Percentiles rank a stretch among this genome's conserved stretches.
Conservation (phyloP, 2,797 vertebrate genomes). For the Triplophysa bombifrons region DNA sequence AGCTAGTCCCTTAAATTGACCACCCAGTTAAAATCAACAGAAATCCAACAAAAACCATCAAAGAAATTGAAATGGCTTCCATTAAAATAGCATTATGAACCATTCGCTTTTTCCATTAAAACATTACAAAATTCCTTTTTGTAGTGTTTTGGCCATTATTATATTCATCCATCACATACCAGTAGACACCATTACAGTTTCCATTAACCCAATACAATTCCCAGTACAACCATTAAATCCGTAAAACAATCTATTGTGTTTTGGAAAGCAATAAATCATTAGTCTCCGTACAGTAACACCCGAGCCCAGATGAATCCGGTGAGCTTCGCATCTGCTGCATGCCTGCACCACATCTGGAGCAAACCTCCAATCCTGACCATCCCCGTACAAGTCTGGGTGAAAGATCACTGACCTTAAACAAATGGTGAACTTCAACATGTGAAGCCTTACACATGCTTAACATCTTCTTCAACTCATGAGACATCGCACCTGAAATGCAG, state of each 20-base stretch:
- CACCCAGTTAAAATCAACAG: no score
- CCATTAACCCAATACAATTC: no score
- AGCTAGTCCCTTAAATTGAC: no score
- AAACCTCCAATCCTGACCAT: not conserved
- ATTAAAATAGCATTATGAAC: no score
- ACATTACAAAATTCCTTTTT: no score
- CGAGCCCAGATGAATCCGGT: not conserved
- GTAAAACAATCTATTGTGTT: not conserved
- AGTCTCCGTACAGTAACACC: not conserved
- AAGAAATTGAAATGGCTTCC: no score
- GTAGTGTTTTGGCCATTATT: no score
- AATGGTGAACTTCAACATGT: not conserved
- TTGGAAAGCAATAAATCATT: not conserved
- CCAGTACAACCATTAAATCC: no score
- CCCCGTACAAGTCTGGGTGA: not conserved
- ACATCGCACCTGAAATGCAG: conserved; percentile 4
- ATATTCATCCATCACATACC: no score
- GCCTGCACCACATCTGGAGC: conserved; percentile 15
- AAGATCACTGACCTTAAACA: conserved; percentile 28
- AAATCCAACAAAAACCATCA: no score
- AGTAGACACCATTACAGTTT: no score
- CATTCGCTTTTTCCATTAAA: no score
- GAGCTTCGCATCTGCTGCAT: not conserved
- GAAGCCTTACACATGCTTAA: conserved; percentile 20
- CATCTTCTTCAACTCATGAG: conserved; percentile 18